These are phyloP conservation scores for Andrena cerasifolii DNA, from an alignment of 1,140 invertebrate genomes.

Conservation along the genomic window DNA sequence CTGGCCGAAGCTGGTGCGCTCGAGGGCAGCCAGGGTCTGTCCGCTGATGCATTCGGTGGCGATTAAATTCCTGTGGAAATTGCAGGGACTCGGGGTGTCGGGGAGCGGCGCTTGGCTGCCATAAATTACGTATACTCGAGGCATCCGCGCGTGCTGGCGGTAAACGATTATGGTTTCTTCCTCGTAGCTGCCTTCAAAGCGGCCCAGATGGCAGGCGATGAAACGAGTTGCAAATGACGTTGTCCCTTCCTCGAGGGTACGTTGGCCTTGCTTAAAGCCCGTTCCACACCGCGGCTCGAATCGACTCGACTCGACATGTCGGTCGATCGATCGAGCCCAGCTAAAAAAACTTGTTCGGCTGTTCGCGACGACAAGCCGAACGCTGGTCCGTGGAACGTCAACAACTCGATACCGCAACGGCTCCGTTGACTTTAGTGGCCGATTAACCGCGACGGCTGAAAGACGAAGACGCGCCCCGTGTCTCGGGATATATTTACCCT, in stretches of 20 bases:
- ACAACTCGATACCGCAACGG: no score
- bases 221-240: conserved; percentile 61
- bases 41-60: neutral
- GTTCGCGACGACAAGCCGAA: conserved; percentile 5
- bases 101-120: neutral
- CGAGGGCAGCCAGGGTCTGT: neutral
- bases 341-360: conserved; percentile 34
- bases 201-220: conserved; percentile 67
- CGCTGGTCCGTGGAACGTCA: neutral
- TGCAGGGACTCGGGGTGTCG: neutral
- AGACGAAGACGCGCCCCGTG: no score
- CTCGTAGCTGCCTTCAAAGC: conserved; percentile 53
- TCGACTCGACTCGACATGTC: neutral
- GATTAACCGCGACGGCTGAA: no score
- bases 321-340: conserved; percentile 36
- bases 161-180: conserved; percentile 60
- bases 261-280: conserved; percentile 56
- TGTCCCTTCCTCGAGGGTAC: conserved; percentile 55
- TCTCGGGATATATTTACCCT: neutral
- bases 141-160: conserved; percentile 2
- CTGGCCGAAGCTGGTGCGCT: neutral
- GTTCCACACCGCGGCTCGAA: neutral
- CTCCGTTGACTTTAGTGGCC: neutral
- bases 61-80: conserved; percentile 41
- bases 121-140: conserved; percentile 46